phyloP scores from a whole-genome alignment of 2,113 vertebrate genomes.

The Fulmarus glacialis region DNA sequence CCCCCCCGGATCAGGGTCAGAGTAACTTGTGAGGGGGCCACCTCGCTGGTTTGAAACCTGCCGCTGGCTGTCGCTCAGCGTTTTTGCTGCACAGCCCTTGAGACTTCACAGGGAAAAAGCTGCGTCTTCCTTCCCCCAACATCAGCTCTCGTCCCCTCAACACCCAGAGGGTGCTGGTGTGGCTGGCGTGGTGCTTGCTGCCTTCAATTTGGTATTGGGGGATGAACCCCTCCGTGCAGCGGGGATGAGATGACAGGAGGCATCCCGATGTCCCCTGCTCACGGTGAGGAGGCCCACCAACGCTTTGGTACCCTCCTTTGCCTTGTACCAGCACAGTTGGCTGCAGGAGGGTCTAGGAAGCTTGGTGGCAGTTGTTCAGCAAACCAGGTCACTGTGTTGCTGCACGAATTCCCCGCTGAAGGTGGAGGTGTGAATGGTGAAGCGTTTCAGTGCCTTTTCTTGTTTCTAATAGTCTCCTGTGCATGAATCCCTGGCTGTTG shows the following conservation, averaged over 20 bases:
- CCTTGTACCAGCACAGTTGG: accelerated
- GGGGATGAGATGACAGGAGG: not conserved
- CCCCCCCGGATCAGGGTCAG: not conserved
- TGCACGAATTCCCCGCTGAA: not conserved
- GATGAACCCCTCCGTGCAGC: accelerated
- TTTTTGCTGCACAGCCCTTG: too few relatives aligned
- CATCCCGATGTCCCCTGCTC: accelerated
- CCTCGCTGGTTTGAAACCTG: not conserved
- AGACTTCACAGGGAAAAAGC: not conserved
- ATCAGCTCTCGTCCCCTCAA: accelerated
- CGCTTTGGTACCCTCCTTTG: not conserved
- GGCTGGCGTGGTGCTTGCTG: accelerated
- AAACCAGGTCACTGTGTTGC: not conserved
- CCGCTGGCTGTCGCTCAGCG: accelerated
- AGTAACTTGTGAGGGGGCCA: accelerated
- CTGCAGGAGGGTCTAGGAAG: not conserved
- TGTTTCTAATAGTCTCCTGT: not conserved
- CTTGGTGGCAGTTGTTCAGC: not conserved
- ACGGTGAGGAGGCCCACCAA: accelerated
- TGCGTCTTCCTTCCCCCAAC: accelerated
- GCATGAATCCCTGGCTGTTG: not conserved
- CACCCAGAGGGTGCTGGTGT: accelerated
- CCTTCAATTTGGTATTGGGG: not conserved
- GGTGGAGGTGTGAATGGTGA: not conserved
- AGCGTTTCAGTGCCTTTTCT: accelerated